These are phyloP conservation scores for Brenthis ino DNA, from an alignment of 2,888 invertebrate genomes.

Conservation along the genomic window DNA sequence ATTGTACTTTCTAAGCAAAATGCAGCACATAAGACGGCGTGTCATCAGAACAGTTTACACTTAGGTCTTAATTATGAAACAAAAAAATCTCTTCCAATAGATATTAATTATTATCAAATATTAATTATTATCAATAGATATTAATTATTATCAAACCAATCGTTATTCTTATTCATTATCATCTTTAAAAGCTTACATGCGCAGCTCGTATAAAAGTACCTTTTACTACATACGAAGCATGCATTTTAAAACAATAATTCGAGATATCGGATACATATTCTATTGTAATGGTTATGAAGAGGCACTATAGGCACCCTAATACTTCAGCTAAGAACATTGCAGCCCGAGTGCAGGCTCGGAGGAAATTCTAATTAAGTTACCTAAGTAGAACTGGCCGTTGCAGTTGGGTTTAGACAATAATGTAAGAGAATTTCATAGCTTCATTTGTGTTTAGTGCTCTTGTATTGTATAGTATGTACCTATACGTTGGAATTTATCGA, in stretches of 20 bases:
- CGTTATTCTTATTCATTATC: too few relatives aligned
- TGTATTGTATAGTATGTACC: slow-evolving; percentile 12
- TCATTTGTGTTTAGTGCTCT: slow-evolving; percentile 38
- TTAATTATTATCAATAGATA: too few relatives aligned
- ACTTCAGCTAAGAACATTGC: slow-evolving; percentile 61
- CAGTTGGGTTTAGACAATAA: slow-evolving; percentile 44
- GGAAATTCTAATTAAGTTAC: slow-evolving; percentile 69
- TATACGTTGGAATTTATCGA: slow-evolving; percentile 4
- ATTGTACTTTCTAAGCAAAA: too few relatives aligned
- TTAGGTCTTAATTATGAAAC: too few relatives aligned
- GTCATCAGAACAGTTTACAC: too few relatives aligned
- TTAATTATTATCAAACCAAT: too few relatives aligned
- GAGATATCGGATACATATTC: slow-evolving; percentile 12
- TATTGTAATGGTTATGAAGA: slow-evolving; percentile 22
- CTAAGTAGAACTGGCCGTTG: slow-evolving; percentile 55
- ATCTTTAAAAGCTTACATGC: too few relatives aligned
- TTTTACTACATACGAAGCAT: too few relatives aligned
- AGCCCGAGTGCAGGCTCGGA: slow-evolving; percentile 49
- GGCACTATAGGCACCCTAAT: slow-evolving; percentile 47
- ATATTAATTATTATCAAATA: too few relatives aligned
- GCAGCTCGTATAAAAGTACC: too few relatives aligned
- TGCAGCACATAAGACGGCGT: too few relatives aligned
- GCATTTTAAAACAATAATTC: not conserved
- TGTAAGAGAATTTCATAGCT: slow-evolving; percentile 40
- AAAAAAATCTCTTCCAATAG: too few relatives aligned